Percentiles rank a stretch among this genome's conserved stretches.
Conservation (phyloP, 2,113 vertebrate species). For the Eulacestoma nigropectus region DNA sequence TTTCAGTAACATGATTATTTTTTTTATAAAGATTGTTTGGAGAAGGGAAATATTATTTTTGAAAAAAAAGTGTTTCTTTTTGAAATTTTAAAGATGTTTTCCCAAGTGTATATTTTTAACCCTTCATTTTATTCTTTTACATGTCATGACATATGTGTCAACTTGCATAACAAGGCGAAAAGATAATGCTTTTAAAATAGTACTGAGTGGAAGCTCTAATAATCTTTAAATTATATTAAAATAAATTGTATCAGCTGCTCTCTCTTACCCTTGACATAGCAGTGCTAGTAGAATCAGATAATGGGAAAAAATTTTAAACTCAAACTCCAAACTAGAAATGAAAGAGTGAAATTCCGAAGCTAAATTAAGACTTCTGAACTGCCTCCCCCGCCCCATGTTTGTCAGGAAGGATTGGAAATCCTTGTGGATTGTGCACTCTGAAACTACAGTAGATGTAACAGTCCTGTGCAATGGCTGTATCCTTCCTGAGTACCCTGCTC, state of each 20-base stretch:
- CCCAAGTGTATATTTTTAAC: conserved; percentile 9
- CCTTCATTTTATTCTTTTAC: background rate
- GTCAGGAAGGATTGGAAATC: background rate
- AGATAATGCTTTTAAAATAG: background rate
- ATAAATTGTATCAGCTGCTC: background rate
- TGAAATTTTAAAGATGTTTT: background rate
- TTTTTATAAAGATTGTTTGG: background rate
- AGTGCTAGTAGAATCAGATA: background rate
- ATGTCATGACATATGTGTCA: background rate
- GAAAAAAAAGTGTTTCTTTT: background rate
- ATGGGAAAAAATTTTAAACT: background rate
- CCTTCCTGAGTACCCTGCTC: background rate
- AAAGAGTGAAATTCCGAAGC: background rate
- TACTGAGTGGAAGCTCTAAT: background rate
- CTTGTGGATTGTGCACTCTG: background rate
- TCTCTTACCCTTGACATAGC: background rate
- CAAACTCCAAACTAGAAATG: background rate
- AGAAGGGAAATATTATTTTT: background rate
- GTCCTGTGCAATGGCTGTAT: background rate
- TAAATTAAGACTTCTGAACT: background rate
- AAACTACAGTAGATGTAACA: background rate
- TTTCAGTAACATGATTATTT: background rate
- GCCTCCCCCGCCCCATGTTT: background rate
- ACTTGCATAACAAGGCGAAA: background rate
- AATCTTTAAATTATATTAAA: conserved; percentile 4